Conservation (phyloP, 2,888 invertebrate genomes). For the Tinea semifulvella region DNA sequence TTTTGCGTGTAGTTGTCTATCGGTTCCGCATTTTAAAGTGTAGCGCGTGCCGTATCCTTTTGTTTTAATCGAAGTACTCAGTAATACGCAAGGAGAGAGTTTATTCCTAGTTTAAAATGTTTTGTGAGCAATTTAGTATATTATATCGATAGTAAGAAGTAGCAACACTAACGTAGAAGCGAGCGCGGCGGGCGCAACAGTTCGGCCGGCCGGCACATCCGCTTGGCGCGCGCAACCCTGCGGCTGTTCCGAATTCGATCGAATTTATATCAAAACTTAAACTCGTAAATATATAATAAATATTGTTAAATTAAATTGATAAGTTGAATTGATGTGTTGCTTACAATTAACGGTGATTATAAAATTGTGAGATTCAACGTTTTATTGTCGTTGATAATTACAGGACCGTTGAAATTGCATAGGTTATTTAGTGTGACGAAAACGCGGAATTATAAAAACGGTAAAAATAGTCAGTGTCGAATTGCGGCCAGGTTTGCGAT, state of each 20-base stretch:
- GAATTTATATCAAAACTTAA: not conserved
- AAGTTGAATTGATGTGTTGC: not conserved
- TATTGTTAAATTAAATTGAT: not conserved
- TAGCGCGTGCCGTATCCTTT: too few species aligned
- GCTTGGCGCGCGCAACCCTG: constrained; percentile 55
- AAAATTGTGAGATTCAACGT: not conserved
- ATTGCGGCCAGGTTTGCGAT: not conserved
- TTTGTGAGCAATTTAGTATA: too few species aligned
- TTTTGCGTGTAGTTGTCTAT: too few species aligned
- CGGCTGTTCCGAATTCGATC: constrained; percentile 25
- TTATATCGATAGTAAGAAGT: constrained; percentile 4
- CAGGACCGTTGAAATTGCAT: constrained; percentile 1
- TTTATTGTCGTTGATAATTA: constrained; percentile 16
- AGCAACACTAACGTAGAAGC: constrained; percentile 33
- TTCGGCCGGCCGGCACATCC: constrained; percentile 55
- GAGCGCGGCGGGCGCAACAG: constrained; percentile 31
- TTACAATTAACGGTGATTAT: not conserved
- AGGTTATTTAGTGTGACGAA: constrained; percentile 20
- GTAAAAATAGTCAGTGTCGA: constrained; percentile 10
- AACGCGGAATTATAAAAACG: constrained; percentile 1
- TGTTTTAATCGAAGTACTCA: too few species aligned
- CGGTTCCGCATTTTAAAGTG: too few species aligned
- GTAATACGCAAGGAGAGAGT: too few species aligned
- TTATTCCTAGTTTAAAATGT: too few species aligned
- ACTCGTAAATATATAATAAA: not conserved